Evolutionary conservation across 2,797 vertebrate genomes (phyloP).

Genomic region (Sphenodon punctatus): DNA sequence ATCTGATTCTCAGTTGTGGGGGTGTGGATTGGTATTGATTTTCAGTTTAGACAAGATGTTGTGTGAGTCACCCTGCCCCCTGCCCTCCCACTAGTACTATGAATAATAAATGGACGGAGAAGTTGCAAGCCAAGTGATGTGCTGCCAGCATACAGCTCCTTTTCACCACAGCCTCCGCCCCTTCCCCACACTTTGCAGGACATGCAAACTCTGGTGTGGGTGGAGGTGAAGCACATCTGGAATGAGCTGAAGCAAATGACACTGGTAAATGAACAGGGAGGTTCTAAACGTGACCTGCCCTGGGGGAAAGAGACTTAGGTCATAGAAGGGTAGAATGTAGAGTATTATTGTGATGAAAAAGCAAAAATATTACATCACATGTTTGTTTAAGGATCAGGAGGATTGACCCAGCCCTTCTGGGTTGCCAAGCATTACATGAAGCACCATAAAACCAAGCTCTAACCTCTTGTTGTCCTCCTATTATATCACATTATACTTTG

Average conservation of each 20-base stretch:
- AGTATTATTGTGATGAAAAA: constrained; percentile 71
- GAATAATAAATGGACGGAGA: constrained; percentile 72
- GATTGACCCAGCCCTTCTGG: constrained; percentile 65
- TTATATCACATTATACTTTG: constrained; percentile 81
- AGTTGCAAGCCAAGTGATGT: constrained; percentile 63
- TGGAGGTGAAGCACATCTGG: constrained; percentile 69
- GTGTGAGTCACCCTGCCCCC: constrained; percentile 60
- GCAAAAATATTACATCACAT: constrained; percentile 73
- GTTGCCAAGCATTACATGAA: constrained; percentile 79
- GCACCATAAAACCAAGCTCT: constrained; percentile 75
- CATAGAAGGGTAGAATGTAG: constrained; percentile 73
- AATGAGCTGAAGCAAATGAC: constrained; percentile 64
- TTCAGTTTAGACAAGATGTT: constrained; percentile 66
- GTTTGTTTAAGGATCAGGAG: constrained; percentile 79
- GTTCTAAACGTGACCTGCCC: constrained; percentile 58
- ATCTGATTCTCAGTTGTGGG: constrained; percentile 27
- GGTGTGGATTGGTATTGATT: constrained; percentile 59
- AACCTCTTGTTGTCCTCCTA: constrained; percentile 76
- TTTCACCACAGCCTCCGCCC: constrained; percentile 58
- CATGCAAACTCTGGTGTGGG: constrained; percentile 66
- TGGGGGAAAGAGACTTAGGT: constrained; percentile 67
- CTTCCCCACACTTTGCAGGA: constrained; percentile 53
- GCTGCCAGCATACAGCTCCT: constrained; percentile 69
- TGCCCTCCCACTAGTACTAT: constrained; percentile 70
- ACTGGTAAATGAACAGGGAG: constrained; percentile 63